Evolutionary conservation across 2,888 invertebrate species (phyloP), one percentile per base, ranked within the genome.

Genomic region (Clusia tigrina): DNA sequence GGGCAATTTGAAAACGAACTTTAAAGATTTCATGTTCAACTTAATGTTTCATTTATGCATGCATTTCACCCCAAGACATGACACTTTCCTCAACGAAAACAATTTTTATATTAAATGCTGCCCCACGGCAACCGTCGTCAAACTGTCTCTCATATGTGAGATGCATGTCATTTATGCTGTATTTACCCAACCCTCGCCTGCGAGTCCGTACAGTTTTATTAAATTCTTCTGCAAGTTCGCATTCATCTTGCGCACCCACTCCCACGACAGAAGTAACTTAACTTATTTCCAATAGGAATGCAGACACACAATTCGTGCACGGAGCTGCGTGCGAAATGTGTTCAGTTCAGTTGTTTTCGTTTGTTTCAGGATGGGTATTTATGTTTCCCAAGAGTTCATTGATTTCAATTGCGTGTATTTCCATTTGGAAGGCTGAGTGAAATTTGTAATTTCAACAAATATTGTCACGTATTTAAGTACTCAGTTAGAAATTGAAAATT

Each of bases 111-210:
- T 42, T 42, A 42, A 42, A 42, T 42, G 42, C n/a, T 42, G 42
- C 42, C 10, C n/a, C n/a, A n/a, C n/a, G n/a, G n/a, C n/a, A n/a
- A 17, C n/a, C n/a, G 42, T 15, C 42, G 42, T 42, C 42, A 42
- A 42, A 42, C 10, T 42, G 42, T 42, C 42, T 42, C n/a, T 42
- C 42, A 42, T 17, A 42, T 42, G 42, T 42, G n/a, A 42, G 42
- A 10, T 42, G 6, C 42, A 15, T 42, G 42, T 42, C 42, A 42
- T 10, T 42, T 42, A n/a, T n/a, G 42, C 42, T 42, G 42, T 15
- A 3, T 42, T 42, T 3, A 42, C 42, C 10, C 42, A 42, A 42
- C 10, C 10, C n/a, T n/a, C n/a, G n/a, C n/a, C n/a, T n/a, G n/a
- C n/a, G n/a, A n/a, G n/a, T n/a, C n/a, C n/a, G n/a, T 42, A 42